Percentiles rank a stretch among this genome's conserved stretches.
These are phyloP conservation scores for Poicephalus gulielmi DNA, from an alignment of 2,113 vertebrate species.

Conservation along the genomic window DNA sequence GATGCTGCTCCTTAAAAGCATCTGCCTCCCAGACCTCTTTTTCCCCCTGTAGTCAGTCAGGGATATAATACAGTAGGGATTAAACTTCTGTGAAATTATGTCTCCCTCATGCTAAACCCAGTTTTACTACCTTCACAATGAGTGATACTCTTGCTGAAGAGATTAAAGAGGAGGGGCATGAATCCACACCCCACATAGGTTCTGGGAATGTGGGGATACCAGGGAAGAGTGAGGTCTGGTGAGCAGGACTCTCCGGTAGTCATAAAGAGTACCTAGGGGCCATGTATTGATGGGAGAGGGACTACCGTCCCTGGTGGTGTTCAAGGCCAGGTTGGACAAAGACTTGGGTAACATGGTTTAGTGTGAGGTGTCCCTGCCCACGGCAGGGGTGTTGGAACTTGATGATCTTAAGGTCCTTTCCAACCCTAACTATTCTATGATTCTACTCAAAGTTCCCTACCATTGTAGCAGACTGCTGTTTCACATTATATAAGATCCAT, in stretches of 20 bases:
- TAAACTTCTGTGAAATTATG: conserved; percentile 1
- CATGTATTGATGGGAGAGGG: background rate
- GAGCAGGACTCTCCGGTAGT: background rate
- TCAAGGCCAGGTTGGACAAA: too few species aligned
- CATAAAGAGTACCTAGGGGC: background rate
- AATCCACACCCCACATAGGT: background rate
- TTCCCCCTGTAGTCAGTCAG: background rate
- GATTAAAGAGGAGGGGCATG: background rate
- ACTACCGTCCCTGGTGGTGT: too few species aligned
- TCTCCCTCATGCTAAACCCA: background rate
- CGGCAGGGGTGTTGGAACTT: too few species aligned
- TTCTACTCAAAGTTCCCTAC: background rate
- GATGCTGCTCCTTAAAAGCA: conserved; percentile 57
- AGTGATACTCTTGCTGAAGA: background rate
- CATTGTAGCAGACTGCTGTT: background rate
- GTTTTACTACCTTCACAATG: background rate
- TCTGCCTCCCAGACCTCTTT: conserved; percentile 51
- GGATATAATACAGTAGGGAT: background rate
- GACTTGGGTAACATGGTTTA: too few species aligned
- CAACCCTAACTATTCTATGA: too few species aligned
- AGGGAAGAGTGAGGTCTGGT: background rate
- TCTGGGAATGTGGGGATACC: background rate
- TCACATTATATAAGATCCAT: background rate
- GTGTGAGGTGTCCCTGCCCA: too few species aligned
- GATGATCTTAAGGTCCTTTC: too few species aligned